Base-by-base conservation (phyloP, 1,140 invertebrate genomes). In the Vanessa tameamea region DNA sequence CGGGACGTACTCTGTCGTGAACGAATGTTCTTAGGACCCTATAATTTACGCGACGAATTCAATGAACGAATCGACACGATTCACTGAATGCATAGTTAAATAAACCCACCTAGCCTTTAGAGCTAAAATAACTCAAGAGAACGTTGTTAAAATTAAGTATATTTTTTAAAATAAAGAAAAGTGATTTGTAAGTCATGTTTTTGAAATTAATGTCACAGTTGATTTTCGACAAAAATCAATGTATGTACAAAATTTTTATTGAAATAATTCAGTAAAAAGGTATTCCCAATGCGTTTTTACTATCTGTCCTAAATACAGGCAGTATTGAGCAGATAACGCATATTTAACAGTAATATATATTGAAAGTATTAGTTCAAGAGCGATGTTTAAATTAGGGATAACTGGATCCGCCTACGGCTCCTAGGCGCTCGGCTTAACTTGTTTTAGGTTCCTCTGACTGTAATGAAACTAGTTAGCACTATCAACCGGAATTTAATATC, bases 1-100 rank as follows among this genome's bases (percentile, higher is more conserved):
- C 84, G 88, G 87, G 87, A 79, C 75, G 48, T 64, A 67, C 53
- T 71, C 69, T 75, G 64, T 67, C 57, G 57, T 61, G 64, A 71
- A 72, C 61, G 59, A 69, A 68, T 73, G 47, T 61, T 72, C 65
- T 69, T 75, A 76, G 71, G 69, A 78, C 69, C 75, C 71, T 69
- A 76, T 78, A 78, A 79, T 81, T 78, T 76, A 73, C 53, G 63
- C 71, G 72, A 79, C 67, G 31, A 69, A 80, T 82, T 77, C 76
- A 83, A 75, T 79, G 73, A 78, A 74, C 69, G 63, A 72, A 16
- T 47, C 69, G 26, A 63, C 78, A 76, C 64, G 59, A 68, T 47
- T 69, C 64, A 77, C 63, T 72, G 68, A 77, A 64, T 64, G 15
- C 14, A 47, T 47, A 64, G 63, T 61, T 31, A 61, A 31, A 61